Conservation (phyloP, 1,140 invertebrate genomes). For the Microplitis demolitor region DNA sequence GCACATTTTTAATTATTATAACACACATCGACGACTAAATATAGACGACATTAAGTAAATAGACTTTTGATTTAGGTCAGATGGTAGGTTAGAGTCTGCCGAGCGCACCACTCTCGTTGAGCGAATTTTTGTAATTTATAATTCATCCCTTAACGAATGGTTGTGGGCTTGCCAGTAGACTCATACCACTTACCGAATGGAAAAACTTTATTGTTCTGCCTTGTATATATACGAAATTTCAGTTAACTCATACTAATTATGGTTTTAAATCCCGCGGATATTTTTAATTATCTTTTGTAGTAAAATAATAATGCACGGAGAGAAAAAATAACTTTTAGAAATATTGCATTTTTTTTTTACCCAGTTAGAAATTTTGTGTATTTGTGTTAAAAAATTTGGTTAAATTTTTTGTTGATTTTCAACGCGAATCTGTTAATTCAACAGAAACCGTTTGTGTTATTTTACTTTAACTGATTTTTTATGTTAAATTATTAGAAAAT, state of each 20-base stretch:
- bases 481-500: no score
- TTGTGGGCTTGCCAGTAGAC: background rate
- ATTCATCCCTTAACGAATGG: conserved; percentile 15
- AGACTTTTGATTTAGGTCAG: conserved; percentile 1
- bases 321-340: no score
- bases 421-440: no score
- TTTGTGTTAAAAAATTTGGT: no score
- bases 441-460: no score
- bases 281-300: background rate
- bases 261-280: no score
- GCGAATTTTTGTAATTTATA: conserved; percentile 11
- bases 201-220: background rate
- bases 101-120: background rate
- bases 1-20: conserved; percentile 4
- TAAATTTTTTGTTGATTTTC: no score
- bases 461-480: no score
- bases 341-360: no score
- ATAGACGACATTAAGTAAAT: background rate
- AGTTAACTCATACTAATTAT: background rate
- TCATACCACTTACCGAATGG: background rate
- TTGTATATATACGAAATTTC: background rate
- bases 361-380: no score
- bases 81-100: background rate
- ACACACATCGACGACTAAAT: background rate
- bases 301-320: background rate